These are phyloP conservation scores for Habroteleia sp. DNA, from an alignment of 2,888 invertebrate species.

Conservation along the genomic window DNA sequence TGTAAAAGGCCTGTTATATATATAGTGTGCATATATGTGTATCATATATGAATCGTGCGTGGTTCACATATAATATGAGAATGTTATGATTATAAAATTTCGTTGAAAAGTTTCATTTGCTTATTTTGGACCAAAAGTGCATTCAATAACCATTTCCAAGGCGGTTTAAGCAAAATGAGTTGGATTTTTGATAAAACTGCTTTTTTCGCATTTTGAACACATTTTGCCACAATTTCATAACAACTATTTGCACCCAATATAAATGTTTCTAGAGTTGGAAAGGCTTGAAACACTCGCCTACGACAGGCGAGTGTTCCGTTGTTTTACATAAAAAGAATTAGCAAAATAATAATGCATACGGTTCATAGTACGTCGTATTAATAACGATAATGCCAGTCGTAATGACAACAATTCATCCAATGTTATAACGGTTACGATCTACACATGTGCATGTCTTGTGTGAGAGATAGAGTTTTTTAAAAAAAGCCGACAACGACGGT, in stretches of 20 bases:
- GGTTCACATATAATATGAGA: too few relatives aligned
- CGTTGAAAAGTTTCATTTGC: too few relatives aligned
- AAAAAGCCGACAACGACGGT: slow-evolving; percentile 14
- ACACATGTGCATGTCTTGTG: neutral
- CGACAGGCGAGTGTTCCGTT: slow-evolving; percentile 7
- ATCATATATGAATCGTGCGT: too few relatives aligned
- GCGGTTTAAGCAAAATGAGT: too few relatives aligned
- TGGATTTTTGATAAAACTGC: too few relatives aligned
- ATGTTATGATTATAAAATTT: too few relatives aligned
- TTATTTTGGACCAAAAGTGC: too few relatives aligned
- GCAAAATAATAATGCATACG: slow-evolving; percentile 40
- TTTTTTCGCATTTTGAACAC: too few relatives aligned
- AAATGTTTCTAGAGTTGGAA: neutral
- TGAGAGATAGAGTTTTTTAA: slow-evolving; percentile 18
- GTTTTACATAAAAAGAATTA: slow-evolving; percentile 42
- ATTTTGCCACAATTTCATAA: too few relatives aligned
- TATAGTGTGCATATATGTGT: too few relatives aligned
- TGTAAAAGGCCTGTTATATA: too few relatives aligned
- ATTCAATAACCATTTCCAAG: too few relatives aligned
- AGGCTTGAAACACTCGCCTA: slow-evolving; percentile 19
- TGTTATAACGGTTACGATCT: slow-evolving; percentile 41
- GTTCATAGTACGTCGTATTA: slow-evolving; percentile 13
- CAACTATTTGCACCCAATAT: neutral
- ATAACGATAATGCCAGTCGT: slow-evolving; percentile 28
- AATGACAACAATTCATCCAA: slow-evolving; percentile 46